phyloP scores from a whole-genome alignment of 2,888 invertebrate species.

The Gymnosoma rotundatum region DNA sequence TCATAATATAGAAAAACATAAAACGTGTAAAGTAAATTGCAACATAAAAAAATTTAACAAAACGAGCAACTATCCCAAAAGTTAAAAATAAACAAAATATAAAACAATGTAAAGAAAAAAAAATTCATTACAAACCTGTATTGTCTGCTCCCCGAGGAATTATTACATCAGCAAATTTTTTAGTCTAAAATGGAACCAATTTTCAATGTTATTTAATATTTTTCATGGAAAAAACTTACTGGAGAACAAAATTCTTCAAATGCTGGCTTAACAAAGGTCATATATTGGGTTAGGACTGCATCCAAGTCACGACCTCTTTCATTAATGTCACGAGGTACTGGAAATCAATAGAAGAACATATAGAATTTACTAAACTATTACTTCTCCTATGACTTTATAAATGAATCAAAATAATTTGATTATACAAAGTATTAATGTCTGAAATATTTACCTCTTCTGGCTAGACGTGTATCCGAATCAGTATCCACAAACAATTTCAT shows the following conservation, averaged over 20 bases:
- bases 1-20: slow-evolving; percentile 47
- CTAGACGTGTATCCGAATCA: slow-evolving; percentile 98
- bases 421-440: no score
- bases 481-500: slow-evolving; percentile 99
- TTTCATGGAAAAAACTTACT: slow-evolving; percentile 83
- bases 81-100: slow-evolving; percentile 22
- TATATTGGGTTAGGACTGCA: slow-evolving; percentile 97
- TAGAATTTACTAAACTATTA: not conserved
- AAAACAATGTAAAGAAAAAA: not conserved
- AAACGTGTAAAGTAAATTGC: slow-evolving; percentile 47
- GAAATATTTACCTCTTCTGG: slow-evolving; percentile 90
- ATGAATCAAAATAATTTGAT: not conserved
- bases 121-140: slow-evolving; percentile 87
- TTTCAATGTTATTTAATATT: not conserved
- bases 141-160: slow-evolving; percentile 99
- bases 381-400: not conserved
- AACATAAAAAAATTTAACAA: slow-evolving; percentile 52
- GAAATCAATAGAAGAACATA: slow-evolving; percentile 72
- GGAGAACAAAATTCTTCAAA: slow-evolving; percentile 99
- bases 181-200: slow-evolving; percentile 88
- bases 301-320: slow-evolving; percentile 97
- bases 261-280: slow-evolving; percentile 99
- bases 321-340: slow-evolving; percentile 97
- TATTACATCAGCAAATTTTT: slow-evolving; percentile 99
- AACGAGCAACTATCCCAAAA: slow-evolving; percentile 61